Evolutionary conservation across 2,888 invertebrate species (phyloP).

Genomic region (Junonia oenone): DNA sequence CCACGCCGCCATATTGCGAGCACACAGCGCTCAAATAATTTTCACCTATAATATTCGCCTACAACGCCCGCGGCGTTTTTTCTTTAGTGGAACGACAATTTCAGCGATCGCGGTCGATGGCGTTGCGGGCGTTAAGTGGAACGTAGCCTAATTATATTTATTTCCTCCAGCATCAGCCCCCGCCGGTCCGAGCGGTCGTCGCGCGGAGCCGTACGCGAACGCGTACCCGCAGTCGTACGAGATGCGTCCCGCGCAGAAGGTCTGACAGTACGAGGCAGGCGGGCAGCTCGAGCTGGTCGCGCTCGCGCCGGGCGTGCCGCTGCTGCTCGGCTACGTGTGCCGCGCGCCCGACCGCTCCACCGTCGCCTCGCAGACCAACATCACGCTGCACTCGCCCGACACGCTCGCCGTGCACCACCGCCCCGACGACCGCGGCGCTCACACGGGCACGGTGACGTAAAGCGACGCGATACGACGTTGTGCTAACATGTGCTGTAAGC

Average conservation of each 20-base stretch:
- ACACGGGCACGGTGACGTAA: no score
- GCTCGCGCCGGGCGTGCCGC: constrained; percentile 60
- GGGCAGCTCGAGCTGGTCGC: constrained; percentile 56
- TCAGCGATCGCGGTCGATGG: no score
- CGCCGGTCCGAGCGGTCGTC: constrained; percentile 67
- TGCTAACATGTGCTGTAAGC: no score
- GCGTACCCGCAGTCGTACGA: constrained; percentile 87
- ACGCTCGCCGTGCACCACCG: constrained; percentile 22
- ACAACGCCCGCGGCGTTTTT: no score
- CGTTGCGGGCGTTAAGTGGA: no score
- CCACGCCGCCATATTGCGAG: no score
- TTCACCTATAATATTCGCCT: no score
- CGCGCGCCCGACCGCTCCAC: constrained; percentile 40
- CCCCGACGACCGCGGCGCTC: constrained; percentile 33
- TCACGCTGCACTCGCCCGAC: constrained; percentile 66
- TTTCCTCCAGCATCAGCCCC: constrained; percentile 55
- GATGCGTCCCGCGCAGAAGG: constrained; percentile 87
- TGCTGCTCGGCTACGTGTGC: constrained; percentile 64
- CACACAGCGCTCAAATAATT: no score
- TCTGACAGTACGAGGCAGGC: constrained; percentile 73
- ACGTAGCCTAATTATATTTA: no score
- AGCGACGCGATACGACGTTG: no score
- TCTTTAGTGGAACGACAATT: no score
- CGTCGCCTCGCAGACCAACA: constrained; percentile 64
- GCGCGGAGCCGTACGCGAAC: constrained; percentile 84